Base-by-base conservation (phyloP, 35 echinoderm and acorn worm genomes). In the Diadema setosum region DNA sequence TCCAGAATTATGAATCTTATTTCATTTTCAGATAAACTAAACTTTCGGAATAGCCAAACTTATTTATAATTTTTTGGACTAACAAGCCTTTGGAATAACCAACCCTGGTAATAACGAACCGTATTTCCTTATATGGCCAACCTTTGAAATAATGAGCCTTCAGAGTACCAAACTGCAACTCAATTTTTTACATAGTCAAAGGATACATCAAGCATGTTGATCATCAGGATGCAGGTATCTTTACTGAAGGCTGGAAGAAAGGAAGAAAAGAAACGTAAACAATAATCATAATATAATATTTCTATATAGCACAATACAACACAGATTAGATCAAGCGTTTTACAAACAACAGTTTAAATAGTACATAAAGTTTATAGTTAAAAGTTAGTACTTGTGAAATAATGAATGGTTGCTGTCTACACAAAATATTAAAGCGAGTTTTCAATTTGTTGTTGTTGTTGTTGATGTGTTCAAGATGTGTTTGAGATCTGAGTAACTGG, bases 161-260 rank as follows among this genome's bases (percentile, higher is more conserved):
- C 2, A 21, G 2, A 37, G 6, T 59, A 45, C 26, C 1, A 37
- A 59, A 8, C 32, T 58, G 0, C 49, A 27, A 15, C 5, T 56
- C n/a, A 18, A 35, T 46, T 14, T 16, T 1, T 8, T 17, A 83
- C 26, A 50, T 12, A 45, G 2, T 84, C 24, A 97, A 98, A 98
- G 96, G 96, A 98, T 98, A 98, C 96, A 75, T 98, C 96, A 42
- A 98, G 84, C 96, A 98, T 98, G 42, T 88, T 46, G 39, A 98
- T 98, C 96, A 98, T 98, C 24, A 98, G 61, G 35, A 60, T 50
- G 44, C 88, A 88, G 3, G 96, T 98, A 39, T 91, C 89, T 3
- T 84, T 14, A 30, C 96, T 98, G 67, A 98, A 98, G 18, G 64
- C 96, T 98, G 88, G 16, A 91, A 60, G 75, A 34, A 49, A 34